Evolutionary conservation across 1,140 invertebrate species (phyloP).

Genomic region (Anastatus disparis): DNA sequence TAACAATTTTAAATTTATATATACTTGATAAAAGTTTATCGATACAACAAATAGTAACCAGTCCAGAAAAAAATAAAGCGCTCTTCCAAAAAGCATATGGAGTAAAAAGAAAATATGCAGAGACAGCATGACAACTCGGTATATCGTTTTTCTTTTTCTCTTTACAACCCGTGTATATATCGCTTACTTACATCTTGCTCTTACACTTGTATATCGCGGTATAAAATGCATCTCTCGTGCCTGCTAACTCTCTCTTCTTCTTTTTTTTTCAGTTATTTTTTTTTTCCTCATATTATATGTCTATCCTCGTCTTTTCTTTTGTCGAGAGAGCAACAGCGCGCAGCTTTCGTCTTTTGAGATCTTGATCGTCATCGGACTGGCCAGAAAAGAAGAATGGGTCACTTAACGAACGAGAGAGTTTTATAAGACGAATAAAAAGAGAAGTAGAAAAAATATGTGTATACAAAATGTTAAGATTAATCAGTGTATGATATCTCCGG

Average conservation of each 20-base stretch:
- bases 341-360: constrained; percentile 21
- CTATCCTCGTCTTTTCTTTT: constrained; percentile 11
- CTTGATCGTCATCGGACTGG: constrained; percentile 32
- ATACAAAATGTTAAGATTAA: background rate
- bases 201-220: too few species aligned
- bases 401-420: constrained; percentile 12
- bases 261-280: too few species aligned
- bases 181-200: constrained; percentile 14
- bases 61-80: too few species aligned
- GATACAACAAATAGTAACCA: too few species aligned
- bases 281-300: too few species aligned
- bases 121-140: constrained; percentile 31
- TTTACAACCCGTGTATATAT: too few species aligned
- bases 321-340: constrained; percentile 15
- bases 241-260: background rate
- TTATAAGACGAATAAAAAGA: background rate
- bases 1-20: too few species aligned
- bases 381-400: constrained; percentile 15
- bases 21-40: too few species aligned
- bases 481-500: constrained; percentile 2
- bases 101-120: constrained; percentile 9
- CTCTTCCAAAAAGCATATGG: background rate
- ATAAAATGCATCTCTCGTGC: constrained; percentile 23
- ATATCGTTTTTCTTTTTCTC: background rate
- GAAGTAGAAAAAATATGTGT: background rate